These are phyloP conservation scores for Chloebia gouldiae DNA, from an alignment of 2,113 vertebrate genomes.

Conservation along the genomic window DNA sequence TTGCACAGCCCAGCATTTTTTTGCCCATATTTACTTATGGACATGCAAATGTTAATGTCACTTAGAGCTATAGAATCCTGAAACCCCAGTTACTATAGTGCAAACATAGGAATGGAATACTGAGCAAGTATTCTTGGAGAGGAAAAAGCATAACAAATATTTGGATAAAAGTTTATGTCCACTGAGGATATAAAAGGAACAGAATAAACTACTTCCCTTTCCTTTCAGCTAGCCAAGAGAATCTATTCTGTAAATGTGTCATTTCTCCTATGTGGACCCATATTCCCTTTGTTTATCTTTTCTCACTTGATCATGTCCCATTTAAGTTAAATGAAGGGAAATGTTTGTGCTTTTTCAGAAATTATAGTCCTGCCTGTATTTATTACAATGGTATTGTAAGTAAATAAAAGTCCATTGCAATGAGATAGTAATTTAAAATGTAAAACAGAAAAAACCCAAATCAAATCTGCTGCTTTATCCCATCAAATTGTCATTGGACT, in stretches of 20 bases:
- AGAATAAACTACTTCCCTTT: constrained; percentile 35
- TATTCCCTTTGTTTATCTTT: constrained; percentile 9
- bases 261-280: background rate
- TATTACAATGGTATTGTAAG: background rate
- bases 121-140: constrained; percentile 4
- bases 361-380: background rate
- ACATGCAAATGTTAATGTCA: background rate
- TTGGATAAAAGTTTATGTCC: constrained; percentile 10
- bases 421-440: background rate
- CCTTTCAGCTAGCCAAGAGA: background rate
- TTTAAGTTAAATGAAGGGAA: background rate
- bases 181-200: background rate
- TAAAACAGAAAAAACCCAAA: background rate
- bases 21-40: background rate
- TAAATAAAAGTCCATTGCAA: background rate
- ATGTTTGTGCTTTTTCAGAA: background rate
- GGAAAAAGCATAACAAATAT: constrained; percentile 38
- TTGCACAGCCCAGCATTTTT: background rate
- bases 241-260: background rate
- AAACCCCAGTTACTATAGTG: background rate
- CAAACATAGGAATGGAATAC: background rate
- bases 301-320: background rate
- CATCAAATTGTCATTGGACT: background rate
- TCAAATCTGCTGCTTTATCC: background rate
- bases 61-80: background rate